Evolutionary conservation across 2,797 vertebrate genomes (phyloP).

Genomic region (Pipistrellus nathusii): DNA sequence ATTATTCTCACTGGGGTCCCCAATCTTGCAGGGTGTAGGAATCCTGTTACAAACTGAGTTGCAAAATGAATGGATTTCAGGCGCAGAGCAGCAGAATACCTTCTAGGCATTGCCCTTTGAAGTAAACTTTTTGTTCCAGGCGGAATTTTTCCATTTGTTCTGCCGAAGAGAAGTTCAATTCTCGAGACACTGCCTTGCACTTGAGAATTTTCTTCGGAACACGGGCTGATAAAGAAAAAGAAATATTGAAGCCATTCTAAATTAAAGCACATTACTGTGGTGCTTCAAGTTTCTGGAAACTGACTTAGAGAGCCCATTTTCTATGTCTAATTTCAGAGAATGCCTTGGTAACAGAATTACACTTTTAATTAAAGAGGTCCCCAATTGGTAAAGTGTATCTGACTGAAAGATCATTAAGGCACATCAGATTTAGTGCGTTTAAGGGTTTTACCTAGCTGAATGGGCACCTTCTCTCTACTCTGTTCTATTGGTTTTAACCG

Average conservation of each 20-base stretch:
- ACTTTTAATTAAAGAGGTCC: background rate
- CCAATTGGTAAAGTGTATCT: background rate
- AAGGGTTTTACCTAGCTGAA: background rate
- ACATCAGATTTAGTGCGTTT: background rate
- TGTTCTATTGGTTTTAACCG: background rate
- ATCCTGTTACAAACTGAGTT: background rate
- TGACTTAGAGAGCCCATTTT: background rate
- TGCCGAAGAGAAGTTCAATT: constrained; percentile 98
- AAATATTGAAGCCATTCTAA: constrained; percentile 33
- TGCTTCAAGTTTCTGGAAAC: constrained; percentile 5
- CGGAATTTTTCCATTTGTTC: constrained; percentile 99
- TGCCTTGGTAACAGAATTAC: background rate
- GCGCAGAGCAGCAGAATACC: constrained; percentile 86
- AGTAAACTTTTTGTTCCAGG: constrained; percentile 99
- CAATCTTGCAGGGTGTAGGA: background rate
- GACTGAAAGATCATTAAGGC: background rate
- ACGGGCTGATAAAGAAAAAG: constrained; percentile 90
- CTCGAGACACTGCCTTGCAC: constrained; percentile 98
- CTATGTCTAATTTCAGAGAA: background rate
- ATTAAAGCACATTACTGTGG: background rate
- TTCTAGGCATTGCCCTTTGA: constrained; percentile 99
- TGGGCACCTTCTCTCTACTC: background rate
- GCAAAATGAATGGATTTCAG: background rate
- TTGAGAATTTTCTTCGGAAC: constrained; percentile 99
- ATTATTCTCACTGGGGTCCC: background rate